These are phyloP conservation scores for Polyommatus icarus DNA, from an alignment of 2,888 invertebrate species.

Conservation along the genomic window DNA sequence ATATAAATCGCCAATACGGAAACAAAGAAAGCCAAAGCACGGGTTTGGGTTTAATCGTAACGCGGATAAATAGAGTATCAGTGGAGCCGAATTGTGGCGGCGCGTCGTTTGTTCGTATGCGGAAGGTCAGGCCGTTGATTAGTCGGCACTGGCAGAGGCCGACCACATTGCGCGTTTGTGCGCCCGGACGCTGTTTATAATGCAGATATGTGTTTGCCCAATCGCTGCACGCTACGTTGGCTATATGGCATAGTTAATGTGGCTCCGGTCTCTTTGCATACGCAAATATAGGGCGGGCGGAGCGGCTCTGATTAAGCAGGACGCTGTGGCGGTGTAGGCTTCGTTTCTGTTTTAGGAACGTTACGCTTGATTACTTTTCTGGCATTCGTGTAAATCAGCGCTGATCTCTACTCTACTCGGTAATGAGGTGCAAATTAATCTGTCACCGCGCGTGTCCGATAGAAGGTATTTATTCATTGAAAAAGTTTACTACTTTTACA, in stretches of 20 bases:
- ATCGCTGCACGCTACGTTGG: slow-evolving; percentile 79
- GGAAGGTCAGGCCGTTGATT: slow-evolving; percentile 79
- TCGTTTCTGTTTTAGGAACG: slow-evolving; percentile 66
- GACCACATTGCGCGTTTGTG: slow-evolving; percentile 79
- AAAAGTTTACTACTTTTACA: neutral
- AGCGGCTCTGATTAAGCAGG: slow-evolving; percentile 78
- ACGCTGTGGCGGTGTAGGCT: slow-evolving; percentile 65
- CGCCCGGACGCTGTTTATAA: slow-evolving; percentile 79
- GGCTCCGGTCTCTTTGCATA: slow-evolving; percentile 80
- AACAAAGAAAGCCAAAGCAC: slow-evolving; percentile 19
- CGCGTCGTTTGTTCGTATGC: slow-evolving; percentile 68
- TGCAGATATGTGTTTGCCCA: slow-evolving; percentile 82
- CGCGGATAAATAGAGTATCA: slow-evolving; percentile 9
- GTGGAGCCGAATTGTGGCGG: slow-evolving; percentile 41
- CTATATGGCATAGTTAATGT: slow-evolving; percentile 81
- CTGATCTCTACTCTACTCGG: slow-evolving; percentile 20
- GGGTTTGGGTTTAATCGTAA: slow-evolving; percentile 27
- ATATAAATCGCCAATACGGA: slow-evolving; percentile 40
- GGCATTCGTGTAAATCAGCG: slow-evolving; percentile 43
- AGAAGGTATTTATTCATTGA: slow-evolving; percentile 9
- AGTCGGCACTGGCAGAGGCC: slow-evolving; percentile 77
- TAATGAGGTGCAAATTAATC: slow-evolving; percentile 29
- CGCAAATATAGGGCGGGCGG: slow-evolving; percentile 79
- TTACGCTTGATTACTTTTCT: slow-evolving; percentile 66
- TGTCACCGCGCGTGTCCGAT: neutral